phyloP scores from a whole-genome alignment of 2,888 invertebrate genomes.

The Sialis fuliginosa region DNA sequence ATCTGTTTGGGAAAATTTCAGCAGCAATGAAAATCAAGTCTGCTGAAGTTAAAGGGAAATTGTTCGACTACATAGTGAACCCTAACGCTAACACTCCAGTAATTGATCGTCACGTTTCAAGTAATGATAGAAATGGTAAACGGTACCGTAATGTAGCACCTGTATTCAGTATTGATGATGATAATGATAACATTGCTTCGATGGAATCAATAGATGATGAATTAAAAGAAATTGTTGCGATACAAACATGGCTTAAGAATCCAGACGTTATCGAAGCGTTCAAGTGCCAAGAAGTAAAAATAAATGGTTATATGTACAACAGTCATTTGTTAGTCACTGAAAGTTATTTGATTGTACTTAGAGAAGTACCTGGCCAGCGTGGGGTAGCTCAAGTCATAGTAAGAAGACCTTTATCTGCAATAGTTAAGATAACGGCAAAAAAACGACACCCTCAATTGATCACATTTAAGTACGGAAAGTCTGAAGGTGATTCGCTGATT shows the following conservation, averaged over 20 bases:
- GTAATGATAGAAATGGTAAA: constrained; percentile 67
- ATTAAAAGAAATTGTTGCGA: constrained; percentile 59
- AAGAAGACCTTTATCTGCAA: constrained; percentile 71
- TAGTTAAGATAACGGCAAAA: constrained; percentile 94
- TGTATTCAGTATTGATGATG: constrained; percentile 89
- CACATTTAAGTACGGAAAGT: constrained; percentile 88
- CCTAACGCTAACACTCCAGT: constrained; percentile 38
- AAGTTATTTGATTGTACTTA: constrained; percentile 69
- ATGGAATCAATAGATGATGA: constrained; percentile 36
- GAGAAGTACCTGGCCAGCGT: constrained; percentile 56
- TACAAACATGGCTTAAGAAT: constrained; percentile 65
- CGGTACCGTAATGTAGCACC: constrained; percentile 79
- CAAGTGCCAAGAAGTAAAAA: constrained; percentile 81
- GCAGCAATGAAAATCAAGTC: constrained; percentile 81
- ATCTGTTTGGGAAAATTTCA: constrained; percentile 68
- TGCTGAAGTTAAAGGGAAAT: constrained; percentile 77
- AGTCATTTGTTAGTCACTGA: constrained; percentile 76
- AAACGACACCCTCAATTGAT: constrained; percentile 90
- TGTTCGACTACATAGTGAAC: constrained; percentile 86
- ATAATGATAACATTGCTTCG: constrained; percentile 39
- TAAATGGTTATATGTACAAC: constrained; percentile 75
- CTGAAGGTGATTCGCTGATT: constrained; percentile 59
- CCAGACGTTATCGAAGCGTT: constrained; percentile 74
- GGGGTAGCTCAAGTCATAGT: constrained; percentile 76
- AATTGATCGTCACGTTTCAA: constrained; percentile 67